Base-by-base conservation (phyloP, 2,113 vertebrate species). In the Echinops telfairi region DNA sequence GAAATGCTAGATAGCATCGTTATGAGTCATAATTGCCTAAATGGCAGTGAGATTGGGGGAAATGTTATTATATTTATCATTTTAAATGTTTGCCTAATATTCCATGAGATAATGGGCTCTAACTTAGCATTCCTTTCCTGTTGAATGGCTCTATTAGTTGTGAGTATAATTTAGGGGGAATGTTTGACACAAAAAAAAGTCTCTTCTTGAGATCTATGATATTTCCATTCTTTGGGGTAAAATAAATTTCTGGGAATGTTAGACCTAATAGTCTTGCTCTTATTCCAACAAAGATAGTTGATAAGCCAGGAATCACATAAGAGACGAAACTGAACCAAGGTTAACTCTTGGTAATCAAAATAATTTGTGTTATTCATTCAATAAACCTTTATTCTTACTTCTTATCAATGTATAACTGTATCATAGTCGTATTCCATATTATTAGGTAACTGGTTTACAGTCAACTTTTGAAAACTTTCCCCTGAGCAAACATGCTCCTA, bases 391-490 rank as follows among this genome's bases (percentile, higher is more conserved):
- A 83, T 38, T 53, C 12, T 80, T 27, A 29, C 9, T 27, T 66
- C 3, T 88, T 85, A 73, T 47, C 31, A 57, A 23, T 60, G 17
- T 38, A 53, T 6, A 66, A 73, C 33, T 4, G 1, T 5, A 64
- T 73, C 31, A 78, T 9, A 68, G 43, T 2, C 73, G 60, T 85
- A 76, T n/a, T 57, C 83, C 25, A 2, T 80, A 77, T 81, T 31
- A 88, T 89, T 75, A 40, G 4, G 17, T 57, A 93, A 87, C 75
- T 64, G 36, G 9, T 58, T 86, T 86, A 40, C 10, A 62, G 27
- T 92, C 82, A 40, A 70, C 20, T 88, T 95, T 89, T 38, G 29
- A 87, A 88, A 87, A 53, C 27, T 29, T 89, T 80, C n/a, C 29
- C 27, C 29, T 85, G 27, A 93, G 82, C 57, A 71, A 0, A 1